Evolutionary conservation across 1,140 invertebrate species (phyloP).

Genomic region (Lucilia cuprina): DNA sequence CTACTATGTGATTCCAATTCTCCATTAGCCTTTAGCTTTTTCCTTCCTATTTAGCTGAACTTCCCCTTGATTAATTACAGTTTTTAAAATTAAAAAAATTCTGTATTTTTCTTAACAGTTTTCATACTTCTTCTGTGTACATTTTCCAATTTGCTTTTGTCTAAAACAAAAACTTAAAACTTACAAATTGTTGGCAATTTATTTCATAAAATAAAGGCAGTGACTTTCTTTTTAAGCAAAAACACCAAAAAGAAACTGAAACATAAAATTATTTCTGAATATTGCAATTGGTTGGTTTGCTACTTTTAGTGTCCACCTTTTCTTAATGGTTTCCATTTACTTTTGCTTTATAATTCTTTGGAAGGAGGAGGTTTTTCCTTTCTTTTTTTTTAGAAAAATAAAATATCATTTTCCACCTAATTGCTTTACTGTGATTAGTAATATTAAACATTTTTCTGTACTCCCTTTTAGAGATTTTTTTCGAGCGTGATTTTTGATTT

Average conservation of each 20-base stretch:
- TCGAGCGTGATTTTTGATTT: conserved; percentile 28
- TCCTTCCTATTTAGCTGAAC: not conserved
- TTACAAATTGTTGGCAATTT: conserved; percentile 29
- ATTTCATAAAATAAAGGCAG: conserved; percentile 21
- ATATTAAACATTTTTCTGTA: conserved; percentile 60
- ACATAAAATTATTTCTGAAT: conserved; percentile 23
- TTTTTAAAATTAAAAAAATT: not conserved
- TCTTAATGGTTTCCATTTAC: not conserved
- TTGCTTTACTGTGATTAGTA: conserved; percentile 63
- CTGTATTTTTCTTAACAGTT: not conserved
- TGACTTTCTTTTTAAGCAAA: not conserved
- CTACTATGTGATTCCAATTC: not conserved
- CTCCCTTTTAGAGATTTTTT: conserved; percentile 16
- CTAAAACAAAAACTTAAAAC: conserved; percentile 25
- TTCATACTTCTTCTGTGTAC: not conserved
- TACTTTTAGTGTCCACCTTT: conserved; percentile 4
- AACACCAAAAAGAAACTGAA: not conserved
- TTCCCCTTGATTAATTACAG: not conserved
- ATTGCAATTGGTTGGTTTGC: conserved; percentile 21
- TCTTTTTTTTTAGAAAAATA: conserved; percentile 27
- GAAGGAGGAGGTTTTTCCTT: not conserved
- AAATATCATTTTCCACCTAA: conserved; percentile 63
- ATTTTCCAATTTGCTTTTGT: conserved; percentile 18
- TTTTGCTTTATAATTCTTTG: not conserved
- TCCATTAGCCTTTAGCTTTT: not conserved